phyloP scores from a whole-genome alignment of 2,113 vertebrate species.

The Hypomesus transpacificus region DNA sequence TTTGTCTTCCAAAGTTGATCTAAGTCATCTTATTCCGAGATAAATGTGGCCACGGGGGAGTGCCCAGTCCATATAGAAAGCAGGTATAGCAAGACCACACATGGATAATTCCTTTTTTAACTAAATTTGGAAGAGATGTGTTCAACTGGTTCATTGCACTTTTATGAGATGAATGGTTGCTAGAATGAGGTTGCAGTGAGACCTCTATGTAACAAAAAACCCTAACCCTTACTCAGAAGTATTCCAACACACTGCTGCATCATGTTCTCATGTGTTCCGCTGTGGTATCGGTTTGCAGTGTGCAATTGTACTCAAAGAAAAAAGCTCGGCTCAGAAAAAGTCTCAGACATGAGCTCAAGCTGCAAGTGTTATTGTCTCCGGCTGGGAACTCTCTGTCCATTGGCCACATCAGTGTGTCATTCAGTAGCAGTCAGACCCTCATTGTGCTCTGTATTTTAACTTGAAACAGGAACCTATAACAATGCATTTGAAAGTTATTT shows the following conservation, averaged over 20 bases:
- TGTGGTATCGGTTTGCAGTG: no score
- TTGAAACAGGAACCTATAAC: slow-evolving; percentile 28
- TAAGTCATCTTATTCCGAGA: slow-evolving; percentile 87
- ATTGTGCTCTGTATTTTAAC: background rate
- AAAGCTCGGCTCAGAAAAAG: no score
- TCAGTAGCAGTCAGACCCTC: background rate
- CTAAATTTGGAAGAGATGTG: slow-evolving; percentile 21
- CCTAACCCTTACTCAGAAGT: no score
- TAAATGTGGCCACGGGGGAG: slow-evolving; percentile 74
- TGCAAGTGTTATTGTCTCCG: no score
- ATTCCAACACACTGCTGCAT: slow-evolving; percentile 17
- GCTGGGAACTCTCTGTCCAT: background rate
- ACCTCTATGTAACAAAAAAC: background rate
- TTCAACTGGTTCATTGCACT: slow-evolving; percentile 11
- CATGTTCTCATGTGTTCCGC: background rate
- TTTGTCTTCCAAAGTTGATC: slow-evolving; percentile 96
- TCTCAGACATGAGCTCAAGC: no score
- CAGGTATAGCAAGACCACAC: slow-evolving; percentile 48
- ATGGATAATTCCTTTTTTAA: slow-evolving; percentile 30
- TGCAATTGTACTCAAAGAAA: no score
- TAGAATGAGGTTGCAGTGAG: background rate
- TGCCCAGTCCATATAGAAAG: slow-evolving; percentile 53
- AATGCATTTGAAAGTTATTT: slow-evolving; percentile 22
- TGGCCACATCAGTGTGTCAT: background rate
- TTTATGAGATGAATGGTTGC: slow-evolving; percentile 16